Evolutionary conservation across 23 tunicate species (phyloP).

Genomic region (Ascidia mentula): DNA sequence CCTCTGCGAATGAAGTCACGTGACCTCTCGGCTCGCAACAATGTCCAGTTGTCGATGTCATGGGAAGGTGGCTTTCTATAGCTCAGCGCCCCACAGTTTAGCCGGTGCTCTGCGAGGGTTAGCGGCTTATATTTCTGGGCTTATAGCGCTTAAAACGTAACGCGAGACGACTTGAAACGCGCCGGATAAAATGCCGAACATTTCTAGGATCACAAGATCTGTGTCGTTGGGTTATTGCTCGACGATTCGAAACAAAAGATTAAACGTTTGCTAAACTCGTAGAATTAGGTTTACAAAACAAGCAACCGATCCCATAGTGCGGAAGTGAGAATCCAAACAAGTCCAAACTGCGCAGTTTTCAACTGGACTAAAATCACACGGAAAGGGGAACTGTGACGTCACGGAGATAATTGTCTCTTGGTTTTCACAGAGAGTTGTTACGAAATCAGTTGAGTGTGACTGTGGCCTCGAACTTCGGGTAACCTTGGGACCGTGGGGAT

Average conservation of each 20-base stretch:
- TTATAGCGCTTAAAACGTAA: background rate
- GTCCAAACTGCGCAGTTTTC: background rate
- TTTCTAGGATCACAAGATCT: background rate
- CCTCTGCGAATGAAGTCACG: too few species aligned
- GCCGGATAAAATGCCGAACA: background rate
- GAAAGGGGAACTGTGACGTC: slow-evolving; percentile 10
- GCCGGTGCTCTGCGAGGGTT: too few species aligned
- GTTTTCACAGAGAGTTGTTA: background rate
- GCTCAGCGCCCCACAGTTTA: too few species aligned
- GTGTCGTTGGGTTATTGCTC: background rate
- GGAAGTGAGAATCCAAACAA: too few species aligned
- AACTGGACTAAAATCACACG: too few species aligned
- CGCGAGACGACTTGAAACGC: background rate
- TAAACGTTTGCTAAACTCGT: background rate
- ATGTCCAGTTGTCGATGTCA: too few species aligned
- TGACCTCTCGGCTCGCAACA: too few species aligned
- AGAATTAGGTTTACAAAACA: background rate
- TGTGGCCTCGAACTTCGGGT: too few species aligned
- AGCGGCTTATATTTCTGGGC: background rate
- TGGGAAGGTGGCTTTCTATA: too few species aligned
- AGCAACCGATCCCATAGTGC: too few species aligned
- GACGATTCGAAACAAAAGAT: background rate
- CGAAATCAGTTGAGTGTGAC: background rate
- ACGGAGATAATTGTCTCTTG: background rate
- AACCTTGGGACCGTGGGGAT: background rate